Conservation (phyloP, 2,888 invertebrate species). For the Pseudoips prasinana region DNA sequence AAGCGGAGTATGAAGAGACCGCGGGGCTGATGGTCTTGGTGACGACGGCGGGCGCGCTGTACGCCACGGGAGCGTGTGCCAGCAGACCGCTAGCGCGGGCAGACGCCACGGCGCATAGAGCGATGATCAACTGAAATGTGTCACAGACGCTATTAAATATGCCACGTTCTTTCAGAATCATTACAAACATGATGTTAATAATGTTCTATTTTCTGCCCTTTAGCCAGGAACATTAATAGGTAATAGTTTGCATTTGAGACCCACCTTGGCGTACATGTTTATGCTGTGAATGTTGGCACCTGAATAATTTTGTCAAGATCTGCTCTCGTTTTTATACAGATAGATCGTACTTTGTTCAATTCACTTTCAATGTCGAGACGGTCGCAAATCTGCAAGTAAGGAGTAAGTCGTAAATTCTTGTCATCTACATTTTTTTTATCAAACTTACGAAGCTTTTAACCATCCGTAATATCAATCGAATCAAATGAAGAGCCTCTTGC, state of each 20-base stretch:
- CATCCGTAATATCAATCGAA: too few relatives aligned
- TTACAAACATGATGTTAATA: too few relatives aligned
- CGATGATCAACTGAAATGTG: conserved; percentile 77
- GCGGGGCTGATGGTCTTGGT: conserved; percentile 63
- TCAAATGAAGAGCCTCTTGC: too few relatives aligned
- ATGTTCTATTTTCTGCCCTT: too few relatives aligned
- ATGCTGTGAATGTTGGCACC: conserved; percentile 73
- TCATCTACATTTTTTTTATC: too few relatives aligned
- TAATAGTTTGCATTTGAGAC: too few relatives aligned
- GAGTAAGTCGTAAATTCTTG: too few relatives aligned
- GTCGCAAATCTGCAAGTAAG: conserved; percentile 25
- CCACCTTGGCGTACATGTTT: conserved; percentile 80
- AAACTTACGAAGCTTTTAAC: too few relatives aligned
- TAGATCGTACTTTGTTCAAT: conserved; percentile 58
- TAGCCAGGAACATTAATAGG: too few relatives aligned
- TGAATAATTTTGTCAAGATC: conserved; percentile 71
- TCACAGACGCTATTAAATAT: too few relatives aligned
- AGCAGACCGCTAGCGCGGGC: conserved; percentile 80
- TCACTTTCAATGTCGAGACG: conserved; percentile 80
- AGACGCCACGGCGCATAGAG: conserved; percentile 82
- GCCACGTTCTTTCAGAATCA: too few relatives aligned
- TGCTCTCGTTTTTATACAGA: conserved; percentile 75
- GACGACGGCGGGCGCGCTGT: conserved; percentile 48
- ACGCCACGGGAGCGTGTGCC: conserved; percentile 45
- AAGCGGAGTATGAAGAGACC: conserved; percentile 53